Evolutionary conservation across 1,140 invertebrate genomes (phyloP), one percentile per base, ranked within the genome.

Genomic region (Oscheius sp.): DNA sequence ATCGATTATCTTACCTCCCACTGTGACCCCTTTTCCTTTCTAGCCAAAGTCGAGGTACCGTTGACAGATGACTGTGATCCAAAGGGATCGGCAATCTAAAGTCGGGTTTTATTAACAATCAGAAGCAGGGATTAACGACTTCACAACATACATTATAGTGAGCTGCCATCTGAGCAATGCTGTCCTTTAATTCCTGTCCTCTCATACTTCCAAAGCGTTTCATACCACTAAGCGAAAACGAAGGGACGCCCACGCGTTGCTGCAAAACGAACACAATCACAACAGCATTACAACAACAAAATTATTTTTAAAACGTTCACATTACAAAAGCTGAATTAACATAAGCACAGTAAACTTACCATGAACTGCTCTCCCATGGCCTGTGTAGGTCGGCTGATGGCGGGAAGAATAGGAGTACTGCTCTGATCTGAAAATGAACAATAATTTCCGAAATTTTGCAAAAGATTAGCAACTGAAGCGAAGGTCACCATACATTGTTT

Each of bases 181-280:
- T 58, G 26, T 68, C 67, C 61, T 49, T 45, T 32, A 68, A 36
- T 13, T 68, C 67, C 10, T 76, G 73, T 29, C 73, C 59, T 4
- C 76, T 34, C 76, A 77, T 75, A 58, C 73, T 75, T 4, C 76
- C 76, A 38, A 55, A 77, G 36, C 76, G 45, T 55, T 77, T 77
- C 23, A 77, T 38, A 15, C 73, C 3, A 46, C 74, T 73, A 35
- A 73, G 72, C 3, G 68, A 63, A 3, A 42, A 42, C 52, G 26
- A 32, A 28, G 26, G 2, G 34, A 29, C 59, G 26, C 18, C 28
- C 26, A 55, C 45, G 45, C 52, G 52, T 59, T 49, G 26, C 20
- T 20, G 36, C 34, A 52, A 29, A 38, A 61, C 58, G 49, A 65
- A 65, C 66, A 58, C 10, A 68, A 10, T 7, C 18, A 29, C 32